phyloP scores from a whole-genome alignment of 2,797 vertebrate species.

The Chaetophractus vellerosus region DNA sequence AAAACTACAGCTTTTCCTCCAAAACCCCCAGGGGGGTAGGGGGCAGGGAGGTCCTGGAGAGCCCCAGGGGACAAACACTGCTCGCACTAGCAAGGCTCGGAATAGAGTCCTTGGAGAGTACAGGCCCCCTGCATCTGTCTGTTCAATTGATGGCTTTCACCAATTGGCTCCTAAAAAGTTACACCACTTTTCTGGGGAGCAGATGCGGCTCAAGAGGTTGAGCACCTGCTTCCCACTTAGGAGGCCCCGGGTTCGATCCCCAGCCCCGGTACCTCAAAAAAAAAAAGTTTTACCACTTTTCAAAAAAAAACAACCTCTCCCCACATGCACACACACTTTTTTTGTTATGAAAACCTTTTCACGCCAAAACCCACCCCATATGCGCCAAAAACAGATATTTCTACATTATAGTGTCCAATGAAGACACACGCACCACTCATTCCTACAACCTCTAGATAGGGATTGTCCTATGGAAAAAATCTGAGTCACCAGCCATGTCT shows the following conservation, averaged over 20 bases:
- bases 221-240: too few relatives aligned
- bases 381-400: background rate
- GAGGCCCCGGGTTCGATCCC: too few relatives aligned
- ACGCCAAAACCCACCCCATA: background rate
- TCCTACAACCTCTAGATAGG: background rate
- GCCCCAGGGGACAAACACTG: rapidly evolving
- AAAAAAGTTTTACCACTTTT: too few relatives aligned
- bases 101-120: background rate
- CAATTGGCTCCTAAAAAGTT: background rate
- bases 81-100: background rate
- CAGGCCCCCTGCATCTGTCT: background rate
- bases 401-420: background rate
- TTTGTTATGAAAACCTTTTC: background rate
- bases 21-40: too few relatives aligned
- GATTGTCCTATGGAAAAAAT: background rate
- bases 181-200: background rate
- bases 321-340: too few relatives aligned
- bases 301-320: too few relatives aligned
- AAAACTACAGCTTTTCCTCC: background rate
- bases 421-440: background rate
- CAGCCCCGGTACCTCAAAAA: too few relatives aligned
- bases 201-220: too few relatives aligned
- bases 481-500: rapidly evolving
- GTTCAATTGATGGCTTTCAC: background rate
- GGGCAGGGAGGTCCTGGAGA: background rate